Base-by-base conservation (phyloP, 2,888 invertebrate genomes). In the Pardosa pseudoannulata region DNA sequence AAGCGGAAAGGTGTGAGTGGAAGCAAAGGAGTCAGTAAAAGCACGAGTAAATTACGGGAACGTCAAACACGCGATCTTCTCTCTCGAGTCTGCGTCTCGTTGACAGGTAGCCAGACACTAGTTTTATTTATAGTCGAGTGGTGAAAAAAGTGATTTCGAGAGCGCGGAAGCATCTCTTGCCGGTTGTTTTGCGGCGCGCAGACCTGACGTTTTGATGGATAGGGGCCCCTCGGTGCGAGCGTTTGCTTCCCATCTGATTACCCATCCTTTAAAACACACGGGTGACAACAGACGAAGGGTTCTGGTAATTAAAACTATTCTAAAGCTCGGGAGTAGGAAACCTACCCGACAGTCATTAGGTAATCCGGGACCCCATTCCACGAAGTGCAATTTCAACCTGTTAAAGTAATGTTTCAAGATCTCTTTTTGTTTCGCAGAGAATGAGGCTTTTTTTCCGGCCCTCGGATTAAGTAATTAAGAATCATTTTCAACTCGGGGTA, bases 181-280 rank as follows among this genome's bases (percentile, higher is more conserved):
- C 41, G 65, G 79, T 65, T 73, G 56, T 73, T 76, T 82, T 70
- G 62, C 75, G 56, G 82, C 74, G 31, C 29, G 64, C 19, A 46
- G 32, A 82, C 70, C 29, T 76, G 82, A 82, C 75, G 64, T 70
- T 82, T 82, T 82, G 82, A 82, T 82, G 27, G 75, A 82, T 82
- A 28, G 19, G 32, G 36, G 23, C n/a, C 9, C 31, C 36, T 36
- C 23, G 68, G 23, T 23, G 68, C 9, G 68, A 68, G 36, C 28
- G 68, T 23, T 68, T 68, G 68, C 68, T 68, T 36, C 36, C 23
- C n/a, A 32, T 19, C 23, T 68, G 36, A 68, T 68, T 28, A 31
- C 68, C 68, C 68, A 68, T 68, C 68, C 68, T 68, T 68, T 31
- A 68, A 68, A 68, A 68, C 68, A 68, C 16, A 46, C 16, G 41